Conservation (phyloP, 2,888 invertebrate genomes). For the Lepidochrysops patricia region DNA sequence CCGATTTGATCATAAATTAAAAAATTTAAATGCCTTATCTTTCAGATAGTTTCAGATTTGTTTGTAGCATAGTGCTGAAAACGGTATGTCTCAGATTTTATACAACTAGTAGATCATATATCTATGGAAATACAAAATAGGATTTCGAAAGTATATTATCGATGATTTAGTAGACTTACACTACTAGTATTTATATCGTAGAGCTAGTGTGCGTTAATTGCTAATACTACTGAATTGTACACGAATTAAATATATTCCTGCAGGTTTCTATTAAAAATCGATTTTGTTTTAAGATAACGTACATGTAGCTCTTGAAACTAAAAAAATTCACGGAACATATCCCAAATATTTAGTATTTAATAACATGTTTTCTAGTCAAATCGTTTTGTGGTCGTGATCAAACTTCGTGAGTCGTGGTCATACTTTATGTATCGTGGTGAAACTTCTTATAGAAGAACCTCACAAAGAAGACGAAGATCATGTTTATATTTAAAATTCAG, state of each 20-base stretch:
- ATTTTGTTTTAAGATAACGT: neutral
- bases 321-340: neutral
- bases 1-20: constrained; percentile 28
- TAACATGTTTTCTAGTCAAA: neutral
- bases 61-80: constrained; percentile 36
- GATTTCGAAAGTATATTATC: neutral
- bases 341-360: neutral
- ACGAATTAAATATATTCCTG: neutral
- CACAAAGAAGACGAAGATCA: neutral
- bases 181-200: neutral
- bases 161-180: neutral
- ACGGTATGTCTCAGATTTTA: constrained; percentile 28
- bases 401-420: neutral
- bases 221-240: neutral
- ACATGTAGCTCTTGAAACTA: neutral
- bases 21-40: constrained; percentile 34
- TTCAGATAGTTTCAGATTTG: constrained; percentile 25
- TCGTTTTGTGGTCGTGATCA: neutral
- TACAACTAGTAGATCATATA: neutral
- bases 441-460: too few relatives aligned
- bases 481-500: too few relatives aligned
- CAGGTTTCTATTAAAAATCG: neutral
- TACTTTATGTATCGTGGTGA: neutral
- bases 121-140: neutral
- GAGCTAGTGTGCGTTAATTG: neutral